phyloP scores from a whole-genome alignment of 2,888 invertebrate genomes.

The Patella ulyssiponensis region DNA sequence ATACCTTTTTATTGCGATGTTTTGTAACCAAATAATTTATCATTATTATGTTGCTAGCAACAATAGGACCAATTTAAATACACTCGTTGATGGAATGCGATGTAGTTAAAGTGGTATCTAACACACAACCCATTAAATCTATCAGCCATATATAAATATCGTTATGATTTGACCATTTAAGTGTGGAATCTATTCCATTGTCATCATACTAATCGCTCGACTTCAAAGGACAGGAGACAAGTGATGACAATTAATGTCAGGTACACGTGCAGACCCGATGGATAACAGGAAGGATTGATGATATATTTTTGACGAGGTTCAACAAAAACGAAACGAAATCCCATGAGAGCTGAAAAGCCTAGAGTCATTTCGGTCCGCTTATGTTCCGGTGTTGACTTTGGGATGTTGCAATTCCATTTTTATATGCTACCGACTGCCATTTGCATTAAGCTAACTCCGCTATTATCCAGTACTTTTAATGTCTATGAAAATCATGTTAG shows the following conservation, averaged over 20 bases:
- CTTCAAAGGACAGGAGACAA: not conserved
- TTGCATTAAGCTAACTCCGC: not conserved
- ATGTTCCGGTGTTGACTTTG: not conserved
- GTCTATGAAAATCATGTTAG: too few relatives aligned
- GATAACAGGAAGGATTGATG: conserved; percentile 1
- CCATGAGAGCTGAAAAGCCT: not conserved
- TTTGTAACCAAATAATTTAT: too few relatives aligned
- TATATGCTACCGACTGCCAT: not conserved
- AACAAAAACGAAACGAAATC: conserved; percentile 7
- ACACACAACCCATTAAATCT: too few relatives aligned
- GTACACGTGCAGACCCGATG: not conserved
- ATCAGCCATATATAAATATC: not conserved
- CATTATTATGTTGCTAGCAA: too few relatives aligned
- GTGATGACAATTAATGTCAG: conserved; percentile 6
- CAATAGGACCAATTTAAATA: too few relatives aligned
- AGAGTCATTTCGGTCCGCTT: conserved; percentile 13
- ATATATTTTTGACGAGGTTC: conserved; percentile 3
- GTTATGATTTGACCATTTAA: not conserved
- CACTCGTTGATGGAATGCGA: too few relatives aligned
- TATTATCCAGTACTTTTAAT: not conserved
- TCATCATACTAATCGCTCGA: not conserved
- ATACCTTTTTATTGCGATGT: too few relatives aligned
- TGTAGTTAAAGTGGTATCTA: too few relatives aligned
- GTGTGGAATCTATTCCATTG: not conserved
- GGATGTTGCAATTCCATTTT: conserved; percentile 9